phyloP scores from a whole-genome alignment of 2,113 vertebrate species.

The Synchiropus splendidus region DNA sequence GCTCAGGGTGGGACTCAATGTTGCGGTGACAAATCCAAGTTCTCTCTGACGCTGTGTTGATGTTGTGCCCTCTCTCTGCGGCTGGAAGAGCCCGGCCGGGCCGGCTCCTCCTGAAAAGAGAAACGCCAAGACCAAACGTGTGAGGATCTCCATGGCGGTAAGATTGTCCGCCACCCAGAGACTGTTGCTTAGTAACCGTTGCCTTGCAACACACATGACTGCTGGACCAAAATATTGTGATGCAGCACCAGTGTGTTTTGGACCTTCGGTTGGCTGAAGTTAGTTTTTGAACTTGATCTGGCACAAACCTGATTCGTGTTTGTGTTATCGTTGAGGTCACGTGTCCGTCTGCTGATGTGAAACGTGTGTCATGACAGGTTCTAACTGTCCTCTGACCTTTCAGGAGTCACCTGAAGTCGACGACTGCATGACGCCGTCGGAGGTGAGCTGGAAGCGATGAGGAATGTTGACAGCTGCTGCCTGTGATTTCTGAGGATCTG shows the following conservation, averaged over 20 bases:
- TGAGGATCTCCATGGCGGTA: constrained; percentile 88
- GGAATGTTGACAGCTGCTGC: not conserved
- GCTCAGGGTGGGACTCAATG: too few relatives aligned
- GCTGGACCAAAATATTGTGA: constrained; percentile 44
- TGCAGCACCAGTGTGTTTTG: constrained; percentile 22
- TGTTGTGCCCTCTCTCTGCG: constrained; percentile 50
- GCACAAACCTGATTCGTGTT: too few relatives aligned
- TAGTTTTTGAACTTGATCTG: constrained; percentile 1
- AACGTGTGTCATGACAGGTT: too few relatives aligned
- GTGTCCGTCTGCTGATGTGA: too few relatives aligned
- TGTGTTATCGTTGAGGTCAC: too few relatives aligned
- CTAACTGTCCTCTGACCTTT: constrained; percentile 31
- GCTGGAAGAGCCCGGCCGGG: constrained; percentile 67
- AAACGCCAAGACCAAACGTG: constrained; percentile 81
- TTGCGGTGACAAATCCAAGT: constrained; percentile 19
- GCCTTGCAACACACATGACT: constrained; percentile 45
- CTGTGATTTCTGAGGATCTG: not conserved
- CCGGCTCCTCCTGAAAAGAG: constrained; percentile 68
- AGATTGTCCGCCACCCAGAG: constrained; percentile 64
- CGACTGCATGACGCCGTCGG: constrained; percentile 77
- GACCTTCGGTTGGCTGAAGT: too few relatives aligned
- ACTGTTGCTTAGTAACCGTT: constrained; percentile 63
- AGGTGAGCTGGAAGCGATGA: constrained; percentile 64
- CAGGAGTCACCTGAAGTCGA: constrained; percentile 77
- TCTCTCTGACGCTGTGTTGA: constrained; percentile 50